phyloP scores from a whole-genome alignment of 2,888 invertebrate species.

The Chymomyza fuscimana region DNA sequence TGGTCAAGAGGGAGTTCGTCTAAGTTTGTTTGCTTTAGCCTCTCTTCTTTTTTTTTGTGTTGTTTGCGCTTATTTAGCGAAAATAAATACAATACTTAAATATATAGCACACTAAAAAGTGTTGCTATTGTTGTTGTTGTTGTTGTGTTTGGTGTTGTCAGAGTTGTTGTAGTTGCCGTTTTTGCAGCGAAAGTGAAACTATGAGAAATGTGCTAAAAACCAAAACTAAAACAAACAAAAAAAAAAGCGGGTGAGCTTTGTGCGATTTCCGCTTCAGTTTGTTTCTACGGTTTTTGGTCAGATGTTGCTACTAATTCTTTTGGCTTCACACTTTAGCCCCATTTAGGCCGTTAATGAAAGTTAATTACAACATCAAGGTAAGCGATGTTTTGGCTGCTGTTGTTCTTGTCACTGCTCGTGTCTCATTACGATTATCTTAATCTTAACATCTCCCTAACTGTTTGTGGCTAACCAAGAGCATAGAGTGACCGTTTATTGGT shows the following conservation, averaged over 20 bases:
- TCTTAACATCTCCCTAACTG: background rate
- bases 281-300: conserved; percentile 1
- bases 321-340: conserved; percentile 7
- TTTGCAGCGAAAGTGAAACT: conserved; percentile 67
- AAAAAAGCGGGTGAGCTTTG: conserved; percentile 48
- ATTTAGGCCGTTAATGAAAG: conserved; percentile 59
- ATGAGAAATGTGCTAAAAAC: conserved; percentile 11
- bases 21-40: conserved; percentile 49
- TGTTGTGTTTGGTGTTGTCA: conserved; percentile 29
- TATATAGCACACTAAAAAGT: conserved; percentile 66
- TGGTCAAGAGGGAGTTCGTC: conserved; percentile 25
- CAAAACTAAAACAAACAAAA: background rate
- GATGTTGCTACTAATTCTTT: conserved; percentile 37
- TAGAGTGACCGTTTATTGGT: background rate
- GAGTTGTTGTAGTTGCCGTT: conserved; percentile 4
- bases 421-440: background rate
- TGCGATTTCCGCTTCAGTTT: conserved; percentile 13
- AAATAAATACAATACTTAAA: conserved; percentile 73
- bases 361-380: conserved; percentile 70
- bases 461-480: conserved; percentile 7
- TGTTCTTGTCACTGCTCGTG: conserved; percentile 17
- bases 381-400: conserved; percentile 31
- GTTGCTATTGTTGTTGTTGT: conserved; percentile 39
- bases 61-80: conserved; percentile 55
- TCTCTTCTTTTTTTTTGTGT: conserved; percentile 48